Base-by-base conservation (phyloP, 1,140 invertebrate species). In the Bombus waltoni region DNA sequence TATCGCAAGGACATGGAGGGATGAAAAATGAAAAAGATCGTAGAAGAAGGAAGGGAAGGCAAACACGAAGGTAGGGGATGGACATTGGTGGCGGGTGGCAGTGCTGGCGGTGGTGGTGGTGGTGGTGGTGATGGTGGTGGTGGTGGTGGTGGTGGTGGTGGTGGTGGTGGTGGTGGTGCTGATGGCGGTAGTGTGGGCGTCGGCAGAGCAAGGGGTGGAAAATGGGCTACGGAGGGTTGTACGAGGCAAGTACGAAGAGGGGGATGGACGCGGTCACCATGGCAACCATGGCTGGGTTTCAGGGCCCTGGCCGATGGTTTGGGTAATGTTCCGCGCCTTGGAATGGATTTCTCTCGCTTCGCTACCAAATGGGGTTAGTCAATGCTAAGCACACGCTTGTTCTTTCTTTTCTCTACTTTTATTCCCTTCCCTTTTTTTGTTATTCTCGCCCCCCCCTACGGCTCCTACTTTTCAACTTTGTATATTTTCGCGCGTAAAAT, bases 301-400 rank as follows among this genome's bases (percentile, higher is more conserved):
- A 92, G 92, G 86, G 89, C 88, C 85, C 87, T 76, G 89, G 80
- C 80, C 85, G 88, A 90, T 92, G 91, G 91, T 92, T 92, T 89
- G 91, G 92, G 91, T 92, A 93, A 93, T 92, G 92, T 93, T 93
- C 88, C 89, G 88, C 91, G 90, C 90, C 92, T 92, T 92, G 90
- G 87, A 93, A 93, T 92, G 89, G 92, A 93, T 92, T 92, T 91
- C 92, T 93, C 92, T 92, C 92, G 92, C 91, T 91, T 90, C 91
- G 90, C 90, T 89, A 92, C 86, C 89, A 92, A 92, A 92, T 88
- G 90, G 91, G 90, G 91, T 92, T 92, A 92, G 92, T 92, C 91
- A 90, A 84, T 89, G 85, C 83, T 91, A 90, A 91, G 87, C 91
- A 86, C 90, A 88, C 73, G 73, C 59, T 62, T 79, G 83, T 80